A percentile compares a stretch with the other conserved stretches of the same genome.
phyloP scores from a whole-genome alignment of 2,113 vertebrate genomes.

The Syngnathus floridae region DNA sequence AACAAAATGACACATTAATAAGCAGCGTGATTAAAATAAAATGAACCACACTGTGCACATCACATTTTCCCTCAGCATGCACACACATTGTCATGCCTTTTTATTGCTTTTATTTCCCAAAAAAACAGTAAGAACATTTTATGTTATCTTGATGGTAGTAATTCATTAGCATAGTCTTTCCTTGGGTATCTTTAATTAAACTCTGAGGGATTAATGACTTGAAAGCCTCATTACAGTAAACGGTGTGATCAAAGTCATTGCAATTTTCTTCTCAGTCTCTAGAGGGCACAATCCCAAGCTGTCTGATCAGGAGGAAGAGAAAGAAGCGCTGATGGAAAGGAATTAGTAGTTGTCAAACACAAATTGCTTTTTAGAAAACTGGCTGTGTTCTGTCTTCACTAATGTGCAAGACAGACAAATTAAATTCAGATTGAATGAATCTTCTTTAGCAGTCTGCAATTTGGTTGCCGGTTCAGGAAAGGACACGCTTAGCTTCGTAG shows the following conservation, averaged over 20 bases:
- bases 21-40: background rate
- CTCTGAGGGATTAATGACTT: slow-evolving; percentile 53
- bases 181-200: slow-evolving; percentile 40
- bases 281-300: slow-evolving; percentile 56
- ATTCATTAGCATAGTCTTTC: slow-evolving; percentile 36
- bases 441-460: slow-evolving; percentile 14
- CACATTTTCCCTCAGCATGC: slow-evolving; percentile 4
- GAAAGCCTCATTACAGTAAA: slow-evolving; percentile 52
- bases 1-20: background rate
- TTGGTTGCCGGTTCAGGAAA: slow-evolving; percentile 18
- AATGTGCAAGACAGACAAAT: background rate
- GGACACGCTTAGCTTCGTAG: slow-evolving; percentile 17
- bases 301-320: slow-evolving; percentile 36
- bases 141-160: slow-evolving; percentile 38
- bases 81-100: background rate
- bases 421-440: slow-evolving; percentile 14
- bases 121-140: slow-evolving; percentile 14
- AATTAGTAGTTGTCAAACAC: slow-evolving; percentile 32
- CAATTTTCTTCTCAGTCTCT: slow-evolving; percentile 48
- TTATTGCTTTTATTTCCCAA: background rate
- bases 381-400: slow-evolving; percentile 9
- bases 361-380: slow-evolving; percentile 10
- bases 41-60: background rate
- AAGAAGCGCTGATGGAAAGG: slow-evolving; percentile 16
- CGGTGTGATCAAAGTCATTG: slow-evolving; percentile 49